Evolutionary conservation across 2,888 invertebrate species (phyloP).

Genomic region (Cerastis leucographa): DNA sequence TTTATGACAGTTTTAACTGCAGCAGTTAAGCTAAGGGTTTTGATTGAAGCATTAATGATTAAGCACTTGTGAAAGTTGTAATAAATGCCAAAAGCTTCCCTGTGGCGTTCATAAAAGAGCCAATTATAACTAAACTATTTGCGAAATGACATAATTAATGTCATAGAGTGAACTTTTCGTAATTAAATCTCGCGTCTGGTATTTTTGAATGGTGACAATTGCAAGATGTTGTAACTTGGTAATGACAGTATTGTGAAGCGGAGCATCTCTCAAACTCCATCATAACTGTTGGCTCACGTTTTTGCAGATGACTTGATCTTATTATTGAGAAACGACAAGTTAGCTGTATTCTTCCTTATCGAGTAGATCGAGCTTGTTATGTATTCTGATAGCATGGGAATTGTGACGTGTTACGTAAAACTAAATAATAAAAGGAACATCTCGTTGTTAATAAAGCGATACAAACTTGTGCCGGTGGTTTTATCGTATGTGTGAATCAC

Average conservation of each 20-base stretch:
- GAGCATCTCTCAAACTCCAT: conserved; percentile 79
- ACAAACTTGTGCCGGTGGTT: conserved; percentile 36
- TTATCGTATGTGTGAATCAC: conserved; percentile 35
- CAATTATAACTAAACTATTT: conserved; percentile 20
- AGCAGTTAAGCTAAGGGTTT: conserved; percentile 8
- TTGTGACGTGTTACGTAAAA: conserved; percentile 84
- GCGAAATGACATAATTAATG: conserved; percentile 40
- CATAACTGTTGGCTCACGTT: conserved; percentile 86
- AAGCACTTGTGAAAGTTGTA: conserved; percentile 25
- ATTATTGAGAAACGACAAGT: conserved; percentile 85
- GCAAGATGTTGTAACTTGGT: conserved; percentile 81
- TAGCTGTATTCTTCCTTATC: conserved; percentile 84
- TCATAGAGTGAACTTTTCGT: conserved; percentile 47
- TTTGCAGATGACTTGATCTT: conserved; percentile 85
- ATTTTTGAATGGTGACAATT: conserved; percentile 71
- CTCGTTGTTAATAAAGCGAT: conserved; percentile 52
- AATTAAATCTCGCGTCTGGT: conserved; percentile 63
- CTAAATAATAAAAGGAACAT: conserved; percentile 64
- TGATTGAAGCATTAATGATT: conserved; percentile 23
- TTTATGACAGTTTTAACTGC: conserved; percentile 30
- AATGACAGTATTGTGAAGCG: conserved; percentile 85
- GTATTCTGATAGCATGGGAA: conserved; percentile 86
- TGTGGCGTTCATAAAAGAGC: conserved; percentile 2
- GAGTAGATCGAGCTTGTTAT: conserved; percentile 84
- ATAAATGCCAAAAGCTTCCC: conserved; percentile 28